These are phyloP conservation scores for Drosophila azteca DNA, from an alignment of 1,140 invertebrate species.

Conservation along the genomic window DNA sequence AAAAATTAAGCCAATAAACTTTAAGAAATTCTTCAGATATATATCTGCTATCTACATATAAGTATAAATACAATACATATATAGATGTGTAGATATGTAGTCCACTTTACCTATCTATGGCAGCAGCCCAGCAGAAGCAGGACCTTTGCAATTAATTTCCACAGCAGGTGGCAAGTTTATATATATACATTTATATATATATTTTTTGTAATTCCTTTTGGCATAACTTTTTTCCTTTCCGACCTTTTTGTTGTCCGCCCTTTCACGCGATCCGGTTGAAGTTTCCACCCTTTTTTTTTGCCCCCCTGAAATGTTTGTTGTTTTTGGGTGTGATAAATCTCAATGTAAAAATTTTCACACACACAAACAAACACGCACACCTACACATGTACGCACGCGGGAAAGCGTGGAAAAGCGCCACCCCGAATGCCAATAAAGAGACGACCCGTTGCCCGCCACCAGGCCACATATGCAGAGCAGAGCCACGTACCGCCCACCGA, in stretches of 20 bases:
- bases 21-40: background rate
- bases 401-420: constrained; percentile 32
- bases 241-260: constrained; percentile 10
- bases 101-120: background rate
- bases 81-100: no score
- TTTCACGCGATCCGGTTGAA: constrained; percentile 5
- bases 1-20: background rate
- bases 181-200: background rate
- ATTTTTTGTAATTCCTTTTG: constrained; percentile 1
- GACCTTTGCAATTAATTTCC: constrained; percentile 15
- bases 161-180: constrained; percentile 2
- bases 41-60: background rate
- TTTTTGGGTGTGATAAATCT: constrained; percentile 76
- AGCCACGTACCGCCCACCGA: background rate
- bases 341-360: constrained; percentile 75
- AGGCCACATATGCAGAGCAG: constrained; percentile 39
- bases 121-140: background rate
- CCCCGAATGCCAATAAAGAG: constrained; percentile 44
- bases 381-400: constrained; percentile 1
- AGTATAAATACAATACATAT: no score
- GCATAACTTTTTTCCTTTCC: constrained; percentile 3
- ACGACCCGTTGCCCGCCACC: background rate
- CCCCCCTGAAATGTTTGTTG: background rate
- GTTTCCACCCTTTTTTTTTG: background rate
- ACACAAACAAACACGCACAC: constrained; percentile 19